Evolutionary conservation across 2,113 vertebrate genomes (phyloP).

Genomic region (Rhinichthys klamathensis): DNA sequence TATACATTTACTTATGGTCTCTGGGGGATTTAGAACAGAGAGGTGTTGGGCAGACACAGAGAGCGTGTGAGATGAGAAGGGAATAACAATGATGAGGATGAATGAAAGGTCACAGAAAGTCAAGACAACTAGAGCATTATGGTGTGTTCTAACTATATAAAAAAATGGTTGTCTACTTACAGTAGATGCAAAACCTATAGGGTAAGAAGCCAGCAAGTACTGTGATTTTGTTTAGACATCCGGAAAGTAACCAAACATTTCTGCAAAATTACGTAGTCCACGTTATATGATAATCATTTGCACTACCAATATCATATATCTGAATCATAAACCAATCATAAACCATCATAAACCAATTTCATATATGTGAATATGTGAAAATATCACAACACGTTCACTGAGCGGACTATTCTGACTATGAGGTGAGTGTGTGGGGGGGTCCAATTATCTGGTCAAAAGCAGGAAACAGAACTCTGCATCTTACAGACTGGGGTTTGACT

Average conservation of each 20-base stretch:
- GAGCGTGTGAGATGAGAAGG: slow-evolving; percentile 12
- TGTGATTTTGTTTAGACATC: not conserved
- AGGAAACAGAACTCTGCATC: slow-evolving; percentile 42
- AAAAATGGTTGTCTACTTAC: not conserved
- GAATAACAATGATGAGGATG: slow-evolving; percentile 38
- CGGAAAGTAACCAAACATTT: not conserved
- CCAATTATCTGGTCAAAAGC: slow-evolving; percentile 57
- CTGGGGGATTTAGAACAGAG: slow-evolving; percentile 21
- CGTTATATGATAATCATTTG: not conserved
- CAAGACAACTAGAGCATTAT: not conserved
- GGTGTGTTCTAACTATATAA: not conserved
- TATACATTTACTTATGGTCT: slow-evolving; percentile 34
- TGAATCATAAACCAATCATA: slow-evolving; percentile 41
- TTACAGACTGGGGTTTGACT: slow-evolving; percentile 43
- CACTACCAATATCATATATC: not conserved
- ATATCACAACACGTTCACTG: slow-evolving; percentile 27
- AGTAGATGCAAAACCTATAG: not conserved
- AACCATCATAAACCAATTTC: slow-evolving; percentile 22
- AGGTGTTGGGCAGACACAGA: slow-evolving; percentile 26
- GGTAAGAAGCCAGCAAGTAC: not conserved
- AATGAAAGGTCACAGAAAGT: slow-evolving; percentile 15
- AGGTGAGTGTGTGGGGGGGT: slow-evolving; percentile 16
- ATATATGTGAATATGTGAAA: slow-evolving; percentile 45
- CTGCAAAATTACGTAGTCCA: not conserved
- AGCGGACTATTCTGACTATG: not conserved